A percentile compares a stretch with the other conserved stretches of the same genome.
These are phyloP conservation scores for Gryllus bimaculatus DNA, from an alignment of 1,140 invertebrate genomes.

Conservation along the genomic window DNA sequence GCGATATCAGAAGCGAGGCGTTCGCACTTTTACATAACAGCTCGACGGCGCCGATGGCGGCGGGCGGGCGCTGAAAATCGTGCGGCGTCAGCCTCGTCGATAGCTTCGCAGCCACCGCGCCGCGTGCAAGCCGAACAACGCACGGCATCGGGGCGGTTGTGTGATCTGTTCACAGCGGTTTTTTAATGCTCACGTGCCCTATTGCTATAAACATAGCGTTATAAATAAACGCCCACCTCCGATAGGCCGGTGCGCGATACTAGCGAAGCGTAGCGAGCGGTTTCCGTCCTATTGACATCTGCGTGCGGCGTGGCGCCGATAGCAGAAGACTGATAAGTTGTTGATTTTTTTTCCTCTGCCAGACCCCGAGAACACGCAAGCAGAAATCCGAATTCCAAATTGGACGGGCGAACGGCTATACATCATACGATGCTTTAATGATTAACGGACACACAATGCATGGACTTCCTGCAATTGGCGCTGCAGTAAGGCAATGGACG, in stretches of 20 bases:
- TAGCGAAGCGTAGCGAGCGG: neutral
- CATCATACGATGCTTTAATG: neutral
- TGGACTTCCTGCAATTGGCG: neutral
- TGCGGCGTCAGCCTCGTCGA: no score
- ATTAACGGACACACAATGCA: neutral
- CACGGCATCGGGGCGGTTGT: neutral
- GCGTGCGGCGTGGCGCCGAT: neutral
- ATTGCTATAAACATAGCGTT: neutral
- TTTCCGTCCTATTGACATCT: conserved; percentile 1
- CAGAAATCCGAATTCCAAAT: neutral
- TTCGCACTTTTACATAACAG: no score
- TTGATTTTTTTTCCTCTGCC: neutral
- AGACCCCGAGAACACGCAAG: neutral
- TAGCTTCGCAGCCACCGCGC: no score
- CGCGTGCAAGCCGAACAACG: no score
- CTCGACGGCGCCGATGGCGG: no score
- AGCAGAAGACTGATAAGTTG: neutral
- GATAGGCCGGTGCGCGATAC: neutral
- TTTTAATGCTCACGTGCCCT: neutral
- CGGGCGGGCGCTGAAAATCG: no score
- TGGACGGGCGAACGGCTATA: neutral
- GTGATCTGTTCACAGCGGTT: neutral
- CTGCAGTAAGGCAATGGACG: neutral
- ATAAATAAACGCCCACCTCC: neutral
- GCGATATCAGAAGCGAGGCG: no score